These are phyloP conservation scores for Picathartes gymnocephalus DNA, from an alignment of 2,113 vertebrate species.

Conservation along the genomic window DNA sequence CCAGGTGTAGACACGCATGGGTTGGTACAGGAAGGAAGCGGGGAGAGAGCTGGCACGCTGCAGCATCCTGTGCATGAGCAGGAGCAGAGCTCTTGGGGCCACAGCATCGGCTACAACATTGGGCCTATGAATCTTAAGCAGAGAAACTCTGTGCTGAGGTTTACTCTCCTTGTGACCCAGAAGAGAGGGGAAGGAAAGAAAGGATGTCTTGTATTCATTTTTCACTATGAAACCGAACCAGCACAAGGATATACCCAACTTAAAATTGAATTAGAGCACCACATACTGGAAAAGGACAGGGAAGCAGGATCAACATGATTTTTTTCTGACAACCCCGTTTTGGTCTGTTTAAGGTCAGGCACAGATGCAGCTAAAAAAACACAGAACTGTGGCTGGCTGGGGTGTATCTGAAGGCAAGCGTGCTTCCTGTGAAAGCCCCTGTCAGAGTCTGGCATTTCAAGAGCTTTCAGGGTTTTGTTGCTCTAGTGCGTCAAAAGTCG, in stretches of 20 bases:
- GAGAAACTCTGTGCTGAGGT: background rate
- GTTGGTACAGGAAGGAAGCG: background rate
- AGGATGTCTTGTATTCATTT: background rate
- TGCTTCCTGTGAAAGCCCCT: background rate
- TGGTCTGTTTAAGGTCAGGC: background rate
- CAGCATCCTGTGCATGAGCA: accelerated
- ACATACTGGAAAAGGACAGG: background rate
- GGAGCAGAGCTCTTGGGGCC: background rate
- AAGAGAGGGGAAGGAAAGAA: background rate
- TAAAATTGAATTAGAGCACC: background rate
- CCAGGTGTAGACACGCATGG: background rate
- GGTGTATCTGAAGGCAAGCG: background rate
- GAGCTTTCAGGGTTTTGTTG: background rate
- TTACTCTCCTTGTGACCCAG: background rate
- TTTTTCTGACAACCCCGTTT: background rate
- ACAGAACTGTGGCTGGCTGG: background rate
- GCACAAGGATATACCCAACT: background rate
- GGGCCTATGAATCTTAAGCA: background rate
- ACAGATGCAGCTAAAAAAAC: background rate
- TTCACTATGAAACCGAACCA: accelerated
- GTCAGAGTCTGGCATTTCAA: accelerated
- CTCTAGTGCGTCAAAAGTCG: accelerated
- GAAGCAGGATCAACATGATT: background rate
- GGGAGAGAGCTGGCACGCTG: background rate
- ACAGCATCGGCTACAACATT: background rate